These are phyloP conservation scores for Ormyrus thymus DNA, from an alignment of 2,888 invertebrate species.

Conservation along the genomic window DNA sequence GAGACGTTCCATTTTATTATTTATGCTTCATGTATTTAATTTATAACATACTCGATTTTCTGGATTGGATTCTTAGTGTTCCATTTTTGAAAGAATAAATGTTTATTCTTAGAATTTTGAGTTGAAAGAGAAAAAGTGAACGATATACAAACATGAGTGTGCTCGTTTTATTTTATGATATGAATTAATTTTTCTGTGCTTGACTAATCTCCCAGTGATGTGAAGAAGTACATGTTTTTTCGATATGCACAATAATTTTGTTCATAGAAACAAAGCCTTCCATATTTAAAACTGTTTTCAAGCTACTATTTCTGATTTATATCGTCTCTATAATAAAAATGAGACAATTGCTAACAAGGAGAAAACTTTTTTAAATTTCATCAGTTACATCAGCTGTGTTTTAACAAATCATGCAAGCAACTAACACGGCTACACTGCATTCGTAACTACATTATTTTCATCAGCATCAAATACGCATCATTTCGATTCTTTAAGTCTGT, in stretches of 20 bases:
- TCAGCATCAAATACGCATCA: conserved; percentile 12
- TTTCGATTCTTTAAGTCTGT: conserved; percentile 29
- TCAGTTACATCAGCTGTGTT: background rate
- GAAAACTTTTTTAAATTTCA: too few relatives aligned
- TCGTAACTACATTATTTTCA: conserved; percentile 4
- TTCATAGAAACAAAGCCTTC: too few relatives aligned
- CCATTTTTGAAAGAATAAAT: conserved; percentile 23
- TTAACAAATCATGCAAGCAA: conserved; percentile 28
- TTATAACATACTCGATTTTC: too few relatives aligned
- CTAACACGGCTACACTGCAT: conserved; percentile 45
- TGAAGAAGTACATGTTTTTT: conserved; percentile 7
- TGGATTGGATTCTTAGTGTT: conserved; percentile 18
- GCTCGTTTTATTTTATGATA: conserved; percentile 32
- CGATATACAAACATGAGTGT: conserved; percentile 54
- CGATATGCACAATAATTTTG: too few relatives aligned
- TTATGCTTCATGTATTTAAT: too few relatives aligned
- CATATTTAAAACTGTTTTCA: too few relatives aligned
- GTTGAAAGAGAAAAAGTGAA: conserved; percentile 61
- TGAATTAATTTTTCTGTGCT: conserved; percentile 43
- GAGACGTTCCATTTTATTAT: too few relatives aligned
- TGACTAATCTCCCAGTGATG: conserved; percentile 54
- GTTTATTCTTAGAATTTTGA: conserved; percentile 50
- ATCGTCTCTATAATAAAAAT: too few relatives aligned
- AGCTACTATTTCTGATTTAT: too few relatives aligned
- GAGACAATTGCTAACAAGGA: too few relatives aligned